A percentile compares a stretch with the other conserved stretches of the same genome.
Conservation (phyloP, 2,888 invertebrate species). For the Cryptocephalus moraei region DNA sequence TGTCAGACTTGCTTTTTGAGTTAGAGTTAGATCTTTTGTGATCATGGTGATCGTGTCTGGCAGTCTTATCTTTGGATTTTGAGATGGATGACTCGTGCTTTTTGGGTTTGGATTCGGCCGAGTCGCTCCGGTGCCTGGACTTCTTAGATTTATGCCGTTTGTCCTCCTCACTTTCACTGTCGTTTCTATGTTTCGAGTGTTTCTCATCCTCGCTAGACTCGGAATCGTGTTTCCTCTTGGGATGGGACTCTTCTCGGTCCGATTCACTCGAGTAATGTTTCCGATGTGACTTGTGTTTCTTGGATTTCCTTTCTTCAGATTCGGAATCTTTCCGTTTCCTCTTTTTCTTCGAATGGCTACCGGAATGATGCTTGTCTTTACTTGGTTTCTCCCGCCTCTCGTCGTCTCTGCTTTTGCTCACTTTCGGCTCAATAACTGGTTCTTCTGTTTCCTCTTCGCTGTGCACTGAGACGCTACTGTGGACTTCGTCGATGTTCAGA, state of each 20-base stretch:
- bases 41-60: not conserved
- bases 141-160: not conserved
- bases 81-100: not conserved
- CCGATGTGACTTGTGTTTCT: not conserved
- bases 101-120: not conserved
- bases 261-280: not conserved
- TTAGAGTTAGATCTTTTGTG: conserved; percentile 6
- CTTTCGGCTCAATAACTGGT: not conserved
- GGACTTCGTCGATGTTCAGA: not conserved
- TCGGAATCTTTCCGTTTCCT: not conserved
- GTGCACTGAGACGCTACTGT: not conserved
- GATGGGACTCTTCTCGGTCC: not conserved
- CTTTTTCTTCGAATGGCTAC: not conserved
- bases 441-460: too few species aligned
- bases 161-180: conserved; percentile 4
- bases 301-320: not conserved
- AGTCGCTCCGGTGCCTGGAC: not conserved
- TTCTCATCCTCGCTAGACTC: conserved; percentile 9
- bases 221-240: not conserved
- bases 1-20: conserved; percentile 4
- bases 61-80: not conserved
- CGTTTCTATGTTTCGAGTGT: conserved; percentile 6
- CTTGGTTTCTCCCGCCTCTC: not conserved
- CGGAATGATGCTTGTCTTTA: not conserved
- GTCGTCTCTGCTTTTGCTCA: not conserved